These are phyloP conservation scores for Pentamera pediparva DNA, from an alignment of 53 echinoderm and acorn worm species.

Conservation along the genomic window DNA sequence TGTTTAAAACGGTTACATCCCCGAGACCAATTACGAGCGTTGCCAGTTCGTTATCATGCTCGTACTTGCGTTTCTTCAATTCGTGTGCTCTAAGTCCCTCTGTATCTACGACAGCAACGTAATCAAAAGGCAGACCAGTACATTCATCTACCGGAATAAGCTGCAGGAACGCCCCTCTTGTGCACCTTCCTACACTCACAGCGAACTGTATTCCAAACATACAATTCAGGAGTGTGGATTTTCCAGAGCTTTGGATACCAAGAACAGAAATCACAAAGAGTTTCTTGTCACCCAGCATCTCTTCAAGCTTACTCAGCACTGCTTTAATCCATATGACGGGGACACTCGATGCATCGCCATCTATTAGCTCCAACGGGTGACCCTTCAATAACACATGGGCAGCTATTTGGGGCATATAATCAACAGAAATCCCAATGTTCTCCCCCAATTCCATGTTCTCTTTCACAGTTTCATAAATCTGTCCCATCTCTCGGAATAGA, in stretches of 20 bases:
- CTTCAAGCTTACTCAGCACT: constrained; percentile 21
- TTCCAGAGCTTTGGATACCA: constrained; percentile 49
- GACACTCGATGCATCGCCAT: constrained; percentile 44
- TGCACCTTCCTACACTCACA: constrained; percentile 31
- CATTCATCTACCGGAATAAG: constrained; percentile 27
- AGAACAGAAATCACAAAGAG: constrained; percentile 29
- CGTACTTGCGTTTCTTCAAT: constrained; percentile 6
- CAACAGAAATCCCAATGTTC: not conserved
- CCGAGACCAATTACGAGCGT: constrained; percentile 52
- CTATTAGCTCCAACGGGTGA: constrained; percentile 39
- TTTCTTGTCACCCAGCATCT: constrained; percentile 24
- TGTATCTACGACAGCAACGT: constrained; percentile 42
- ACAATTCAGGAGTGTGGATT: constrained; percentile 44
- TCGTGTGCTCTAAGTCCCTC: constrained; percentile 43
- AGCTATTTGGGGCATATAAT: constrained; percentile 29
- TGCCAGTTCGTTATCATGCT: constrained; percentile 43
- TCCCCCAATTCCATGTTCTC: not conserved
- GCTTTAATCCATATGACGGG: constrained; percentile 25
- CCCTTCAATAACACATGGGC: constrained; percentile 31
- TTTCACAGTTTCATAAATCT: constrained; percentile 10
- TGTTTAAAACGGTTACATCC: constrained; percentile 37
- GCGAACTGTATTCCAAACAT: constrained; percentile 39
- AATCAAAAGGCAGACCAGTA: constrained; percentile 27
- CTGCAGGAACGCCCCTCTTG: constrained; percentile 28
- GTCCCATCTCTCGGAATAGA: constrained; percentile 34